phyloP scores from a whole-genome alignment of 2,797 vertebrate species.

The Nannoperca australis region DNA sequence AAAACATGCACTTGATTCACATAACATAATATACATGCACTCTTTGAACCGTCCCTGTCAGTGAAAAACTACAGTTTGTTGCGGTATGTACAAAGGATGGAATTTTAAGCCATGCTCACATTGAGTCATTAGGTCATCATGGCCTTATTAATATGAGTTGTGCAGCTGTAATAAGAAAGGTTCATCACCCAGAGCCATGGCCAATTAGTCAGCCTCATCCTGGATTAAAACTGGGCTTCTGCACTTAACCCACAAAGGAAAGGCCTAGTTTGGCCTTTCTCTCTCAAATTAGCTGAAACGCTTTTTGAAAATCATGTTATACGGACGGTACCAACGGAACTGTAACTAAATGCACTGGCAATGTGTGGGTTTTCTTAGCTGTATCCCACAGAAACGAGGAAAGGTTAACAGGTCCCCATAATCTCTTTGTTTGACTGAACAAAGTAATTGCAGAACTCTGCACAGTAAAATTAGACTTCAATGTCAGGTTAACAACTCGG shows the following conservation, averaged over 20 bases:
- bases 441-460: slow-evolving; percentile 15
- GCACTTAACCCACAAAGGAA: slow-evolving; percentile 44
- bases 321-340: neutral
- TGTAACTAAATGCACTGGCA: neutral
- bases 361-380: slow-evolving; percentile 1
- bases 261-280: slow-evolving; percentile 27
- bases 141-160: slow-evolving; percentile 48
- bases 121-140: slow-evolving; percentile 49
- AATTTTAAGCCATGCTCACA: slow-evolving; percentile 16
- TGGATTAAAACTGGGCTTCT: slow-evolving; percentile 62
- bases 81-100: neutral
- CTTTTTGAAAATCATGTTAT: slow-evolving; percentile 29
- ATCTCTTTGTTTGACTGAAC: slow-evolving; percentile 24
- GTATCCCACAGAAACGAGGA: neutral
- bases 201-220: slow-evolving; percentile 72
- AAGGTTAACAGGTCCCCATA: slow-evolving; percentile 2
- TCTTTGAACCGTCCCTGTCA: neutral
- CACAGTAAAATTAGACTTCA: slow-evolving; percentile 10
- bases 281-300: slow-evolving; percentile 32
- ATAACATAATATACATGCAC: neutral
- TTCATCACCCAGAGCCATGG: slow-evolving; percentile 64
- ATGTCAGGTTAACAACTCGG: neutral
- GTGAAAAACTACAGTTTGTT: neutral
- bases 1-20: neutral
- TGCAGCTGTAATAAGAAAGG: slow-evolving; percentile 58